Evolutionary conservation across 2,888 invertebrate species (phyloP), one percentile per base, ranked within the genome.

Genomic region (Bellardia pandia): DNA sequence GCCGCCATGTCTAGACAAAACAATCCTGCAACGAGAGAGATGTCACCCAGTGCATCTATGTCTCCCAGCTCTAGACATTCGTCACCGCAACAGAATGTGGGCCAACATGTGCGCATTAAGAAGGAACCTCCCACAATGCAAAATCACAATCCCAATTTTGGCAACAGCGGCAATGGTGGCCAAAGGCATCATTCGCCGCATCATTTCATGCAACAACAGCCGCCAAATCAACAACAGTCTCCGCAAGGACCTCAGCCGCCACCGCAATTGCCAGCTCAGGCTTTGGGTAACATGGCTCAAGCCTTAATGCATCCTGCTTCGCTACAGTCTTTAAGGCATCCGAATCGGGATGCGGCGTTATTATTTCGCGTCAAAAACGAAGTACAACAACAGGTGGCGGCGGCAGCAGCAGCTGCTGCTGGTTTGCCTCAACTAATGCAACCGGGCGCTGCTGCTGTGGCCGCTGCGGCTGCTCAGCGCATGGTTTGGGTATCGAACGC

Each of bases 401-500:
- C 91, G n/a, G 90, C 90, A 37, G 90, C 91, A 16, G 91, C 90
- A 0, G 91, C 90, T 0, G 90, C 89, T 5, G 89, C 90, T 7
- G 91, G 91, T 0, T 82, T 92, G 51, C 92, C 92, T 6, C 92
- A 93, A 79, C 90, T 93, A 0, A 92, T 93, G 92, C 93, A 93
- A 64, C 92, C 93, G 11, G 90, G 91, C 2, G 92, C 92, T 13
- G 90, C 90, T 51, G 90, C 90, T 3, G 92, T 92, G 0, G 92
- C 92, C 0, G 92, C 92, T 0, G 92, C 93, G 14, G 93, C 92
- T 7, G 93, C 92, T 23, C 93, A 93, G 86, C 93, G 93, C 13
- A 94, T 94, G 93, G 93, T 94, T 5, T 95, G 95, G 95, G 95
- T 95, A 42, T 94, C 95, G 42, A 94, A 95, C 86, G 95, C 95